These are phyloP conservation scores for Micromesistius poutassou DNA, from an alignment of 2,797 vertebrate genomes.

Conservation along the genomic window DNA sequence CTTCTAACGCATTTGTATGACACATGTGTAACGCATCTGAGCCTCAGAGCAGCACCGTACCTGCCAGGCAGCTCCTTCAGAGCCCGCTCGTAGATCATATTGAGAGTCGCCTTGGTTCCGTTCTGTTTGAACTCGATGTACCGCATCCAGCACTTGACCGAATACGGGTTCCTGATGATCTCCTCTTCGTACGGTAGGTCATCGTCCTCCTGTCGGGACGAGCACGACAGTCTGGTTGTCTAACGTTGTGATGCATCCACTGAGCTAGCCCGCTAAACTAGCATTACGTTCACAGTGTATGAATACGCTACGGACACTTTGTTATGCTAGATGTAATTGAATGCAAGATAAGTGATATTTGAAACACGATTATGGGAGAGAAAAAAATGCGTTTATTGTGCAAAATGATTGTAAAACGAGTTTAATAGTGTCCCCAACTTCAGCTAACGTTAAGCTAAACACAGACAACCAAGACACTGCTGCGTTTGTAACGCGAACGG, in stretches of 20 bases:
- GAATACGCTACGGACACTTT: not conserved
- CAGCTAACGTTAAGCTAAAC: not conserved
- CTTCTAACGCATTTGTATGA: not conserved
- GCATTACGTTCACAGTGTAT: not conserved
- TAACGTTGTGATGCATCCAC: not conserved
- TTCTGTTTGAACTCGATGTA: slow-evolving; percentile 89
- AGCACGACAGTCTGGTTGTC: slow-evolving; percentile 16
- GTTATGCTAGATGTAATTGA: too few relatives aligned
- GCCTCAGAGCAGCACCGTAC: slow-evolving; percentile 50
- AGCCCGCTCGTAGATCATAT: slow-evolving; percentile 89
- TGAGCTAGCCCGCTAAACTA: too few relatives aligned
- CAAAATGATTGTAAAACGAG: not conserved
- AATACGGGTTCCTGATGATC: slow-evolving; percentile 91
- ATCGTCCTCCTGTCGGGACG: slow-evolving; percentile 80
- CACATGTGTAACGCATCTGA: not conserved
- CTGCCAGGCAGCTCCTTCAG: slow-evolving; percentile 91
- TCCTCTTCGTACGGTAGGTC: slow-evolving; percentile 92
- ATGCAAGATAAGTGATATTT: too few relatives aligned
- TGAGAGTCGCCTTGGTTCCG: slow-evolving; percentile 75
- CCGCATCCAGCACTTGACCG: slow-evolving; percentile 92
- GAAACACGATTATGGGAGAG: not conserved
- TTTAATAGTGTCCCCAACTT: not conserved
- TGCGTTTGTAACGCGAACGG: not conserved
- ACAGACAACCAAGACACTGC: not conserved
- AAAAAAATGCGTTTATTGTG: not conserved